Conservation (phyloP, 2,797 vertebrate genomes). For the Spinibarbus caldwelli region DNA sequence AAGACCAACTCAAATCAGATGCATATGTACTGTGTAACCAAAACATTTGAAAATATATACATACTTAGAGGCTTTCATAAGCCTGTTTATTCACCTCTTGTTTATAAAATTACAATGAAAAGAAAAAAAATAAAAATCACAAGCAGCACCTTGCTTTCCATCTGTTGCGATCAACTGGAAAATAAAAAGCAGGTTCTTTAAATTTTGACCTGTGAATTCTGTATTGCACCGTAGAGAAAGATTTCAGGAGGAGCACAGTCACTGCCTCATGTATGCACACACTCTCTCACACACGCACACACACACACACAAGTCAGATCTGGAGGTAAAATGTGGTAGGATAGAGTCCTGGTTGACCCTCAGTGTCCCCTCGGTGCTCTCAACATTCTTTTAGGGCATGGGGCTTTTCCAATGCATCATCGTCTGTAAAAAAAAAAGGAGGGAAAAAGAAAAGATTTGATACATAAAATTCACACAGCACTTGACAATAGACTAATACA, state of each 20-base stretch:
- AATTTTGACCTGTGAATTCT: constrained; percentile 44
- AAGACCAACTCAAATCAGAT: constrained; percentile 31
- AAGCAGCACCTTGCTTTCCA: constrained; percentile 52
- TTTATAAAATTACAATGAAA: constrained; percentile 47
- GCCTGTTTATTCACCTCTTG: constrained; percentile 27
- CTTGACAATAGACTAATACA: not conserved
- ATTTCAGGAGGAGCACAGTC: constrained; percentile 33
- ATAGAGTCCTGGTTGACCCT: constrained; percentile 23
- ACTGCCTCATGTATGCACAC: not conserved
- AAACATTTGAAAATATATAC: constrained; percentile 47
- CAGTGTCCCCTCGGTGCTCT: not conserved
- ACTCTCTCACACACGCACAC: not conserved
- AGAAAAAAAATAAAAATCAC: too few species aligned
- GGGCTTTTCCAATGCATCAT: constrained; percentile 37
- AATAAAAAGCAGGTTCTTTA: constrained; percentile 37
- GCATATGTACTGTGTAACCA: constrained; percentile 57
- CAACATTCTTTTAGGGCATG: constrained; percentile 25
- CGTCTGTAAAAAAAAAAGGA: constrained; percentile 42
- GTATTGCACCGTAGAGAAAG: constrained; percentile 42
- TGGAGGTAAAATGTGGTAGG: constrained; percentile 39
- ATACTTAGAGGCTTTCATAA: constrained; percentile 21
- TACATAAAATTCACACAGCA: not conserved
- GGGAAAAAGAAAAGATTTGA: not conserved
- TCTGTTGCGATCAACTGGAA: constrained; percentile 31
- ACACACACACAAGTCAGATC: not conserved